Evolutionary conservation across 2,113 vertebrate species (phyloP), one percentile per base, ranked within the genome.

Genomic region (Corynorhinus townsendii): DNA sequence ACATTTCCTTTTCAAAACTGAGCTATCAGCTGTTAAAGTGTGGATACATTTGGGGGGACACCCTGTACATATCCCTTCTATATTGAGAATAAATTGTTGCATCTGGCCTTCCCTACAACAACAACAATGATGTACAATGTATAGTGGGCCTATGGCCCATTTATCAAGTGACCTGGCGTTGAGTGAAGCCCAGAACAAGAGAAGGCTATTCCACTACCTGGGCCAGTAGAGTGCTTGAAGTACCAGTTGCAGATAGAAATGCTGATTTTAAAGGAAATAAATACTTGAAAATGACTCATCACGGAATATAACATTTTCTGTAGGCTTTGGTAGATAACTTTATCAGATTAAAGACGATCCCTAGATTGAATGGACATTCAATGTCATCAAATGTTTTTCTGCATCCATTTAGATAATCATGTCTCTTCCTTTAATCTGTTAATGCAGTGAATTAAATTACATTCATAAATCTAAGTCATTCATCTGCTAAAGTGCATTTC

Each of bases 341-440:
- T 28, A 47, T 77, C 71, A 73, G 35, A n/a, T 73, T 95, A 93
- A 95, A 97, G 35, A 93, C 62, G 22, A 91, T 86, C 40, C n/a
- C 11, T 56, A 82, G 83, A 90, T 94, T 91, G 90, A 95, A 56
- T 92, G 71, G 86, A 93, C 76, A 79, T 91, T 94, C 47, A 33
- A 90, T 75, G 45, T 62, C 85, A 85, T 54, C 35, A 96, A 90
- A 86, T 89, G 54, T 38, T 88, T 88, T 75, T 79, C 85, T 85
- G 68, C 88, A 92, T 92, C 95, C 97, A 97, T 97, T 97, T 97
- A 96, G 92, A 96, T 97, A 94, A 97, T 93, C 92, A 86, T 95
- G 64, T 90, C 94, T 94, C 81, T 33, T 15, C n/a, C 77, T 69
- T 90, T 96, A 96, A 97, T 97, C 97, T 86, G 77, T 90, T 97